Evolutionary conservation across 2,888 invertebrate genomes (phyloP).

Genomic region (Autographa pulchrina): DNA sequence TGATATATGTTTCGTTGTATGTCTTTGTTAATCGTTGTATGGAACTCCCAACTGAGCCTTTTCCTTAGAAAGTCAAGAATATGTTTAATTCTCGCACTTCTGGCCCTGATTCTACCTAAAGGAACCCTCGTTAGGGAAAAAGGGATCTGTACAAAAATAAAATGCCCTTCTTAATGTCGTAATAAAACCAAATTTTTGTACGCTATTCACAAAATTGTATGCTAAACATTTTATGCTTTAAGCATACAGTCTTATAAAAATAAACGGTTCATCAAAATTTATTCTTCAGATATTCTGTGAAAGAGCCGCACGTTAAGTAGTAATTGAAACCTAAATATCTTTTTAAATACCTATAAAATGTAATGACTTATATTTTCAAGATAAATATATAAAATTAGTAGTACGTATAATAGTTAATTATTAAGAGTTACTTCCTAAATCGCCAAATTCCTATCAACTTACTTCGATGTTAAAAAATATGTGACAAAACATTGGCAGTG

Average conservation of each 20-base stretch:
- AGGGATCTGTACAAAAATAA: conserved; percentile 26
- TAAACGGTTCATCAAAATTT: neutral
- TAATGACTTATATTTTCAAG: too few species aligned
- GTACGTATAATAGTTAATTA: too few species aligned
- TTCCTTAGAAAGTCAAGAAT: conserved; percentile 20
- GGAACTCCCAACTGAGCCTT: conserved; percentile 12
- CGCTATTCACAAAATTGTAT: neutral
- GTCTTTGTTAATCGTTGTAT: conserved; percentile 30
- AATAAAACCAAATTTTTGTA: neutral
- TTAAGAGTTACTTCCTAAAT: too few species aligned
- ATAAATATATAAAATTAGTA: too few species aligned
- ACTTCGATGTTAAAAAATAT: too few species aligned
- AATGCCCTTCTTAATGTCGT: conserved; percentile 21
- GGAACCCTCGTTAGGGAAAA: conserved; percentile 17
- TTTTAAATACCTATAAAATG: too few species aligned
- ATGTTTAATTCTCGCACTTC: conserved; percentile 8
- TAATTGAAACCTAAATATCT: too few species aligned
- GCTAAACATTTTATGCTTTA: neutral
- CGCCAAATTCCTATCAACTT: too few species aligned
- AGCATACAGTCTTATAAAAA: neutral
- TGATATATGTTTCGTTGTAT: neutral
- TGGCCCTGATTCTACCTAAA: conserved; percentile 33
- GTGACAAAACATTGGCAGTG: too few species aligned
- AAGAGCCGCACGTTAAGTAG: neutral
- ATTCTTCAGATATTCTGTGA: neutral